Base-by-base conservation (phyloP, 37 sponge, comb jelly and placozoan genomes). In the Theonella swinhoei region DNA sequence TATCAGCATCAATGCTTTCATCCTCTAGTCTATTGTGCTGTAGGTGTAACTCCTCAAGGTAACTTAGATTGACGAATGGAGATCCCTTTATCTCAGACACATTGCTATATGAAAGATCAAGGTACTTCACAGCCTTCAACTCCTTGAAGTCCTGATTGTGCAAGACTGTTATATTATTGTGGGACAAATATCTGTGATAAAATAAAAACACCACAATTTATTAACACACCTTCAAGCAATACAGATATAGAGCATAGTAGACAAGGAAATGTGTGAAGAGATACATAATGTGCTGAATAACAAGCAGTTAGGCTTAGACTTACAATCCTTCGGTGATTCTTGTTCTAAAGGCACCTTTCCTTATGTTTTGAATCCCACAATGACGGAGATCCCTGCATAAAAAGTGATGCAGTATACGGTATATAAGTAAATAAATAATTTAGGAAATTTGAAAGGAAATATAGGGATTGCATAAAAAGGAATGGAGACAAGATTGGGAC, bases 351-450 rank as follows among this genome's bases (percentile, higher is more conserved):
- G 78, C 85, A 24, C n/a, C 74, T 8, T 60, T 68, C 60, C 60
- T 42, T 36, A 85, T 61, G 70, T 76, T 67, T 59, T 59, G 68
- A 30, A 85, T 85, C 20, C 38, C 77, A 62, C 85, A 85, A 31
- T 85, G 0, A 4, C 68, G 24, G 39, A 85, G 38, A 37, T 76
- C 68, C 60, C 85, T 85, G 74, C 39, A 54, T 43, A 38, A 28
- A 62, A 23, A 26, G n/a, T n/a, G n/a, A n/a, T n/a, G n/a, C n/a
- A n/a, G n/a, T n/a, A n/a, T n/a, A n/a, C n/a, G n/a, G n/a, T n/a
- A n/a, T n/a, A n/a, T n/a, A n/a, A n/a, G n/a, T n/a, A n/a, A n/a
- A n/a, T n/a, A n/a, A n/a, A n/a, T n/a, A n/a, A n/a, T n/a, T n/a
- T n/a, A n/a, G n/a, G n/a, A n/a, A n/a, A n/a, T n/a, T n/a, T n/a